Conservation (phyloP, 2,113 vertebrate genomes). For the Dromas ardeola region DNA sequence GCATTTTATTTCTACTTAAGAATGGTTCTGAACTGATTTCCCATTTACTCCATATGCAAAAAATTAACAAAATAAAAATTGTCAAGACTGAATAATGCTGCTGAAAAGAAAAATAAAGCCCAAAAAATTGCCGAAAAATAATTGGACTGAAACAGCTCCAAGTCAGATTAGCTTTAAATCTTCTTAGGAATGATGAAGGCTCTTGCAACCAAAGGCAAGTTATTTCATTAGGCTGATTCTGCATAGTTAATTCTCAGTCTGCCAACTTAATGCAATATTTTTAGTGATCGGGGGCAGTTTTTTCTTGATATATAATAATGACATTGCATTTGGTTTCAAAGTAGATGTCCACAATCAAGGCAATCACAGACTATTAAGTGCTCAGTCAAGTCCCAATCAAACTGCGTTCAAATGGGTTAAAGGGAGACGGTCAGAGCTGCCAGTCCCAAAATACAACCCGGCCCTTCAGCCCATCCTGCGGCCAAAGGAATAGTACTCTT, state of each 20-base stretch:
- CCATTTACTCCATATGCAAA: conserved; percentile 37
- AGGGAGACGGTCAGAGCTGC: background rate
- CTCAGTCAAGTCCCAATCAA: conserved; percentile 20
- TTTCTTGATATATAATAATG: conserved; percentile 7
- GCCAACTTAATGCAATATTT: conserved; percentile 18
- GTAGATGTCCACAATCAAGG: conserved; percentile 12
- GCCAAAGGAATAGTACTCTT: conserved; percentile 1
- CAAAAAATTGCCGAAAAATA: background rate
- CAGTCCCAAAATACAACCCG: conserved; percentile 40
- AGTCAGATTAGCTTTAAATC: conserved; percentile 65
- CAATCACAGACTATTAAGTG: conserved; percentile 42
- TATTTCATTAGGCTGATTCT: conserved; percentile 62
- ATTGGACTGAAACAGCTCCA: conserved; percentile 37
- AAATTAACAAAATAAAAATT: conserved; percentile 32
- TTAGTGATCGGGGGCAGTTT: background rate
- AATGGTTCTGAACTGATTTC: conserved; percentile 56
- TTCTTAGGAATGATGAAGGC: conserved; percentile 41
- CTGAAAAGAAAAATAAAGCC: conserved; percentile 22
- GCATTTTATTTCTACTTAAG: conserved; percentile 62
- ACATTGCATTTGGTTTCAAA: conserved; percentile 9
- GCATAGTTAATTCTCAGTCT: conserved; percentile 26
- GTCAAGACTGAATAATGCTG: conserved; percentile 42
- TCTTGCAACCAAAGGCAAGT: conserved; percentile 49
- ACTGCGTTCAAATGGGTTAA: conserved; percentile 18
- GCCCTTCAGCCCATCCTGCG: background rate